Conservation (phyloP, 2,888 invertebrate species). For the Drosophila yooni region DNA sequence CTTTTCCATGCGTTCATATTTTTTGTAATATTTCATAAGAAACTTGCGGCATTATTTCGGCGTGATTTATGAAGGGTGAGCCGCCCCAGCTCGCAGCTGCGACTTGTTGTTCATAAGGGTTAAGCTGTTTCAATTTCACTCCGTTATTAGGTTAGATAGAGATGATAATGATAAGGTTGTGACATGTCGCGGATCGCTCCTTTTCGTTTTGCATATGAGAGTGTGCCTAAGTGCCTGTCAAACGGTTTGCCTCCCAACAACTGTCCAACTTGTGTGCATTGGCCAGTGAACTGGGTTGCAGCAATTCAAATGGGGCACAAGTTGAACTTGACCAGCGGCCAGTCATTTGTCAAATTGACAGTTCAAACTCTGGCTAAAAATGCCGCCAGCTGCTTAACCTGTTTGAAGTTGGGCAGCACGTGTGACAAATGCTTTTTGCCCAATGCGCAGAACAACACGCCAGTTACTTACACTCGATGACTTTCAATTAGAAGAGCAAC, state of each 20-base stretch:
- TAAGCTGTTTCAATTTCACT: constrained; percentile 79
- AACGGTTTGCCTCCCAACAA: constrained; percentile 40
- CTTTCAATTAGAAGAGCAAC: constrained; percentile 72
- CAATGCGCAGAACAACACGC: constrained; percentile 44
- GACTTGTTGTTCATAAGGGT: constrained; percentile 70
- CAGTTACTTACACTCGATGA: constrained; percentile 71
- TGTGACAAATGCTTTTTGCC: constrained; percentile 57
- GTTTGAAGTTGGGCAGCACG: constrained; percentile 58
- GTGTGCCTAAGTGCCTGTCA: constrained; percentile 12
- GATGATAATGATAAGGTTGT: constrained; percentile 74
- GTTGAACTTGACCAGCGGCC: constrained; percentile 56
- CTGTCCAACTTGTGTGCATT: constrained; percentile 71
- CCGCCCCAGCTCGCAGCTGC: constrained; percentile 44
- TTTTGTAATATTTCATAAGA: constrained; percentile 65
- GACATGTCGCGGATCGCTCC: constrained; percentile 56
- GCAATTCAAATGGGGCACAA: constrained; percentile 45
- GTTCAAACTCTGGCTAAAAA: constrained; percentile 37
- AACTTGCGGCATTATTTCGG: constrained; percentile 43
- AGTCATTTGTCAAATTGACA: constrained; percentile 74
- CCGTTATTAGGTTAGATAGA: constrained; percentile 73
- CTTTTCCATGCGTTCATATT: constrained; percentile 70
- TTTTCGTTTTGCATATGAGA: constrained; percentile 39
- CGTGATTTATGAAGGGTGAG: constrained; percentile 69
- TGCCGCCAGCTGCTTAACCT: constrained; percentile 67
- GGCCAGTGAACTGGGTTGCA: constrained; percentile 56